Conservation (phyloP, 37 sponge, comb jelly and placozoan species). For the Cliona cf. orientalis region DNA sequence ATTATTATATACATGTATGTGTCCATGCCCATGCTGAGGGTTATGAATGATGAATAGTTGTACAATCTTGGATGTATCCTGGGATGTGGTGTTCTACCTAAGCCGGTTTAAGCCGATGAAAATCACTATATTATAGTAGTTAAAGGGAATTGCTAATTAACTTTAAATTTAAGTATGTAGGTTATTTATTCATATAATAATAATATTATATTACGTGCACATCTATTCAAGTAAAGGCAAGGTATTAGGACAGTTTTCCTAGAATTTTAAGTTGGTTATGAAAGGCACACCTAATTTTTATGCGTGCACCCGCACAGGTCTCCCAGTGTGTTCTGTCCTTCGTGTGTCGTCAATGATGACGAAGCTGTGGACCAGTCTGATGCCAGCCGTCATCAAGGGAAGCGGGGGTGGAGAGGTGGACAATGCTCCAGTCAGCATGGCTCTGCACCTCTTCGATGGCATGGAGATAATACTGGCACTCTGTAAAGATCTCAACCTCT, state of each 20-base stretch:
- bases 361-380: slow-evolving; percentile 38
- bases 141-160: no score
- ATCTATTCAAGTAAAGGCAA: not conserved
- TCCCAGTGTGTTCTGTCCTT: slow-evolving; percentile 43
- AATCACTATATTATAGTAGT: no score
- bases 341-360: slow-evolving; percentile 51
- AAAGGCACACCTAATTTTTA: not conserved
- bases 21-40: no score
- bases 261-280: not conserved
- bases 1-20: no score
- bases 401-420: slow-evolving; percentile 24
- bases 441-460: slow-evolving; percentile 40
- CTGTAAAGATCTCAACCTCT: slow-evolving; percentile 42
- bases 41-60: no score
- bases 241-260: not conserved
- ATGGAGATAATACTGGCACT: slow-evolving; percentile 38
- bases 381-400: slow-evolving; percentile 14
- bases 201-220: not conserved
- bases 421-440: slow-evolving; percentile 28
- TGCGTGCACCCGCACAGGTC: slow-evolving; percentile 24
- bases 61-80: no score
- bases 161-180: no score
- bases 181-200: not conserved
- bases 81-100: no score
- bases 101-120: no score